Conservation (phyloP, 2,113 vertebrate genomes). For the Pangasianodon hypophthalmus region DNA sequence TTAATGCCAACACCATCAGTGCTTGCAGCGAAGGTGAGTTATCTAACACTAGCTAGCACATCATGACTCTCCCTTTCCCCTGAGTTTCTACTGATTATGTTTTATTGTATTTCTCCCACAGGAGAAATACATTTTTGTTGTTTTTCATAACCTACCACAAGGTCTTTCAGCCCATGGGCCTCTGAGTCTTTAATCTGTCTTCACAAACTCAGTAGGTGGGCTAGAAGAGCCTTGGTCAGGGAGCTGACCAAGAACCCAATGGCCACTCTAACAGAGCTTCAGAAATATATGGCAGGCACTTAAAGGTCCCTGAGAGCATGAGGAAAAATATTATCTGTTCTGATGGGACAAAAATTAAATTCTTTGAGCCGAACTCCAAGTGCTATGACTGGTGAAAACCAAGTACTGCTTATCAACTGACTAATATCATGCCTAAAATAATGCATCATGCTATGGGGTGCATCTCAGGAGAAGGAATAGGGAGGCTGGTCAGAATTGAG, state of each 20-base stretch:
- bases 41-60: not conserved
- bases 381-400: not conserved
- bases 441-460: not conserved
- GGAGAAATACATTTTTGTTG: not conserved
- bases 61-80: not conserved
- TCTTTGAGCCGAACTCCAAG: not conserved
- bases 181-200: not conserved
- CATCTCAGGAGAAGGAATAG: not conserved
- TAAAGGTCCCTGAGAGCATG: not conserved
- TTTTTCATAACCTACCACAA: not conserved
- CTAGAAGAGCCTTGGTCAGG: too few species aligned
- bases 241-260: not conserved
- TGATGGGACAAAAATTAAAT: not conserved
- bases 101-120: not conserved
- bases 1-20: not conserved
- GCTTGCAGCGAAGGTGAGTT: not conserved
- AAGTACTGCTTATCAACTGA: too few species aligned
- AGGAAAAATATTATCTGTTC: not conserved
- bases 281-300: not conserved
- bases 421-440: not conserved
- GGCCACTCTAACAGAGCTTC: not conserved
- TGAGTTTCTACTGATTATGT: not conserved
- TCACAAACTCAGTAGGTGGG: not conserved
- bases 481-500: not conserved
- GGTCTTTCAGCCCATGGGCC: not conserved